Evolutionary conservation across 2,888 invertebrate genomes (phyloP).

Genomic region (Leptinotarsa rubiginosa): DNA sequence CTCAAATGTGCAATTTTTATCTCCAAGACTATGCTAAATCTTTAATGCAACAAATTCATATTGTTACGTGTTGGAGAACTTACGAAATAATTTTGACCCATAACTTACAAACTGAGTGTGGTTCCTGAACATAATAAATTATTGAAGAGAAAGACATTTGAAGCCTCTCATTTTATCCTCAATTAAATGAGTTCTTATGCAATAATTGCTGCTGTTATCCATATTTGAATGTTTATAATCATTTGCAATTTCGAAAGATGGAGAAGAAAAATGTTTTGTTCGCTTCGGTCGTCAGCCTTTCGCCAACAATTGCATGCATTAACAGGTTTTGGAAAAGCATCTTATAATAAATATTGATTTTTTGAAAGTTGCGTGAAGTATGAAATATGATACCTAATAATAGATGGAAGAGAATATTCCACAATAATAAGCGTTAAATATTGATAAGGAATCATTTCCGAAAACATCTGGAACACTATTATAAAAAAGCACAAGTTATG

Average conservation of each 20-base stretch:
- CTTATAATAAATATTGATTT: too few species aligned
- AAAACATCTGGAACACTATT: too few species aligned
- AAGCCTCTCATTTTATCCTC: constrained; percentile 10
- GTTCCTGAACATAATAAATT: constrained; percentile 28
- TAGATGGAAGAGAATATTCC: too few species aligned
- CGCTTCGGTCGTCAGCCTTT: neutral
- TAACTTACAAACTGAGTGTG: neutral
- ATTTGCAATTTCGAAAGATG: neutral
- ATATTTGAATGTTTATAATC: constrained; percentile 6
- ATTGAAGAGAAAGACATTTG: constrained; percentile 17
- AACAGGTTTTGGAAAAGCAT: neutral
- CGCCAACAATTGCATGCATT: neutral
- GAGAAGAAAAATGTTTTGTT: neutral
- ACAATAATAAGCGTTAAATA: too few species aligned
- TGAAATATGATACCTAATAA: too few species aligned
- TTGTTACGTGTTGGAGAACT: neutral
- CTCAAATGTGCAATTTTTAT: too few species aligned
- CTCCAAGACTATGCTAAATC: neutral
- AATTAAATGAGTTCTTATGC: constrained; percentile 21
- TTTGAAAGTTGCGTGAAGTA: too few species aligned
- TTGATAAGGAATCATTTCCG: too few species aligned
- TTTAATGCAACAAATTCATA: neutral
- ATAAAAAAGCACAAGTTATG: too few species aligned
- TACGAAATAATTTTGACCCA: constrained; percentile 5
- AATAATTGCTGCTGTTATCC: neutral